Evolutionary conservation across 2,888 invertebrate genomes (phyloP).

Genomic region (Orchesella flavescens): DNA sequence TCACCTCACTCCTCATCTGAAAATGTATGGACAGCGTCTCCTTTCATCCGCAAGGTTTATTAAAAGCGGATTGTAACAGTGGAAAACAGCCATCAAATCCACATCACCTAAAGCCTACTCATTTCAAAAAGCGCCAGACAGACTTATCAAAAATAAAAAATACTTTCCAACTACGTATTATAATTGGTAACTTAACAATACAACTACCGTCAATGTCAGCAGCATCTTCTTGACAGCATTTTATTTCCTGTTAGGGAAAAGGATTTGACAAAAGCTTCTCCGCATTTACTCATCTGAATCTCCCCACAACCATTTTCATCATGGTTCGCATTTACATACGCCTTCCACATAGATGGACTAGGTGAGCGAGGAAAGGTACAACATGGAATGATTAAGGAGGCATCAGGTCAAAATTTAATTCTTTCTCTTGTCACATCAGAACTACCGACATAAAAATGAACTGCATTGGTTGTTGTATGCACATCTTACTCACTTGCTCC

Average conservation of each 20-base stretch:
- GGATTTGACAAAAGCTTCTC: not conserved
- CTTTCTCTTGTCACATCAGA: slow-evolving; percentile 38
- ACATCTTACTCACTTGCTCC: not conserved
- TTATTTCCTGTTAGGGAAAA: not conserved
- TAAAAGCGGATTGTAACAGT: not conserved
- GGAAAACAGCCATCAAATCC: not conserved
- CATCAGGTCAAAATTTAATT: slow-evolving; percentile 37
- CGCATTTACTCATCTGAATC: not conserved
- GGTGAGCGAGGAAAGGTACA: slow-evolving; percentile 16
- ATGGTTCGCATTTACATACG: not conserved
- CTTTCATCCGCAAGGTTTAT: not conserved
- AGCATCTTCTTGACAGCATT: slow-evolving; percentile 23
- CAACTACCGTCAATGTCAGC: slow-evolving; percentile 33
- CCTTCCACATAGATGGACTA: not conserved
- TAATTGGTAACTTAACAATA: slow-evolving; percentile 12
- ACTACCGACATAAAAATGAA: slow-evolving; percentile 13
- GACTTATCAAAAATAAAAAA: not conserved
- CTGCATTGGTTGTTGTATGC: not conserved
- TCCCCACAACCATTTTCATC: too few species aligned
- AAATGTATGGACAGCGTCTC: not conserved
- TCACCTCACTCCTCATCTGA: too few species aligned
- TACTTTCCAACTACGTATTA: not conserved
- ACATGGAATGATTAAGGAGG: slow-evolving; percentile 23
- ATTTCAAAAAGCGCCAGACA: not conserved
- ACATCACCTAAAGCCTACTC: not conserved